Conservation (phyloP, 1,140 invertebrate genomes). For the Rhagoletis pomonella region DNA sequence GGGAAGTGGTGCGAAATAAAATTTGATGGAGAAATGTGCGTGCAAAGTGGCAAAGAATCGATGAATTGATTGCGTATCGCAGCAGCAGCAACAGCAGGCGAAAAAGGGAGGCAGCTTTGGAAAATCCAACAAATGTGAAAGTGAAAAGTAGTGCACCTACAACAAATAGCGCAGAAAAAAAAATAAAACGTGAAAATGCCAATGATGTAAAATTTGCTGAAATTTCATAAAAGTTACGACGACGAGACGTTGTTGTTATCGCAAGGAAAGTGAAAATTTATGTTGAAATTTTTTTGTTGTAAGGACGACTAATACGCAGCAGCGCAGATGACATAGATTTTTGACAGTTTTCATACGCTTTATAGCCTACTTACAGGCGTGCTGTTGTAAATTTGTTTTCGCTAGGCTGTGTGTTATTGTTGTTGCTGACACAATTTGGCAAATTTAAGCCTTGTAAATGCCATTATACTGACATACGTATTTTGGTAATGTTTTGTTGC, state of each 20-base stretch:
- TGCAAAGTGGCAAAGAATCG: conserved; percentile 37
- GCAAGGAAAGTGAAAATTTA: conserved; percentile 44
- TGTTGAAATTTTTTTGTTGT: background rate
- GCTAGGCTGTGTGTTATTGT: conserved; percentile 11
- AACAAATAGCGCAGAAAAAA: background rate
- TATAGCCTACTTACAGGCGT: conserved; percentile 18
- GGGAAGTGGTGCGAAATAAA: conserved; percentile 2
- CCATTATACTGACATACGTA: background rate
- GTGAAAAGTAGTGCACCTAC: background rate
- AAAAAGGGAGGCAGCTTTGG: background rate
- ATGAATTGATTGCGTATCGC: conserved; percentile 34
- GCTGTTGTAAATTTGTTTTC: background rate
- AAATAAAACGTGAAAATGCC: background rate
- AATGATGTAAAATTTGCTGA: background rate
- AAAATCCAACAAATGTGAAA: background rate
- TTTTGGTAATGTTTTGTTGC: background rate
- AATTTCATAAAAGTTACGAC: background rate
- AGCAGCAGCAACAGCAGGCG: background rate
- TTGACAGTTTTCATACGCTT: conserved; percentile 63
- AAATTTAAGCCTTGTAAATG: background rate
- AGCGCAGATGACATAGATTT: conserved; percentile 22
- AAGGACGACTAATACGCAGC: background rate
- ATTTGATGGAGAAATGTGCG: conserved; percentile 7
- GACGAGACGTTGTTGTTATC: background rate
- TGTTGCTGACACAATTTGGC: conserved; percentile 11